Evolutionary conservation across 2,113 vertebrate species (phyloP), one percentile per base, ranked within the genome.

Genomic region (Notothenia coriiceps): DNA sequence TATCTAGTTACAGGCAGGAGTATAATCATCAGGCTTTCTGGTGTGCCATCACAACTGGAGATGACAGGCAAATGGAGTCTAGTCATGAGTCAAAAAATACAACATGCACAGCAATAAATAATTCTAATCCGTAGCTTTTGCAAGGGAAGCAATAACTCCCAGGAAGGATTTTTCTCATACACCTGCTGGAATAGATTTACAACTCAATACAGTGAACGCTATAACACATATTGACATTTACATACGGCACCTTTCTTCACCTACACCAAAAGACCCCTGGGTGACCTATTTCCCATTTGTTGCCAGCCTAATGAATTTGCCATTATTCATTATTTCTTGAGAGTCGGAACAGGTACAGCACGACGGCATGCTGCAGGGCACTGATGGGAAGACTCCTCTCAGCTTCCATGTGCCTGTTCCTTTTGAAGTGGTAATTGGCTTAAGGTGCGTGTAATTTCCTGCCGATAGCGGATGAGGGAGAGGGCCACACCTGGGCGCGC

Each of bases 401-500:
- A 49, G 64, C 82, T 81, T 87, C 68, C 52, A 47, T 47, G 59
- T 71, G 63, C 79, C 89, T 80, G 74, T 80, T 86, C 77, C 84
- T 89, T 94, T 90, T 93, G 93, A 94, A 92, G 92, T 93, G 89
- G 77, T 91, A 90, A 93, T 90, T 85, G 86, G 70, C 73, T 93
- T 91, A 92, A 90, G 84, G 89, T 90, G 91, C 81, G 86, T 93
- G 88, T 92, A 91, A 94, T 94, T 94, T 90, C 82, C 84, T 77
- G 80, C 78, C 43, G 88, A 93, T 90, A 92, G 89, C 60, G 74
- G 83, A 86, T 86, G 77, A 65, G 64, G 79, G 64, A 74, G 84
- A 79, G 71, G 82, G 85, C 86, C 85, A 84, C 89, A 94, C 91
- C 91, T 93, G 91, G 83, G 88, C 2, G 44, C 29, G 11, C 76